phyloP scores from a whole-genome alignment of 1,140 invertebrate species.

The Pseudomyrmex dendroicus region DNA sequence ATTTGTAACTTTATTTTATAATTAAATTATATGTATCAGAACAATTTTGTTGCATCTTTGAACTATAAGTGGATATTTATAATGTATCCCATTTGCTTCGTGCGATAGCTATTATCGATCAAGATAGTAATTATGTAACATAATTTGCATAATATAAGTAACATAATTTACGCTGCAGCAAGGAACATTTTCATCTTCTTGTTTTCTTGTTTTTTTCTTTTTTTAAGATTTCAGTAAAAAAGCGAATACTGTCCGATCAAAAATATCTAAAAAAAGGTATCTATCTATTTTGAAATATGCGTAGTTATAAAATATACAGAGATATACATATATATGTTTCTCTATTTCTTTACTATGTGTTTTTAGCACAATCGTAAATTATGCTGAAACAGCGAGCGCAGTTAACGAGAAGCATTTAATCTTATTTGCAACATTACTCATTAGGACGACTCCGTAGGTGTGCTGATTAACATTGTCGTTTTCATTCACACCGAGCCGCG shows the following conservation, averaged over 20 bases:
- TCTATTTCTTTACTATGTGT: neutral
- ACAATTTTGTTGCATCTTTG: no score
- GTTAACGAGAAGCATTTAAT: conserved; percentile 11
- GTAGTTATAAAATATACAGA: no score
- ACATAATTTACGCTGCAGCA: neutral
- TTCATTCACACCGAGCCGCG: neutral
- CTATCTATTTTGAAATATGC: no score
- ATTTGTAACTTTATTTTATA: neutral
- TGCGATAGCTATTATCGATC: neutral
- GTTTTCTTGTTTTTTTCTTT: no score
- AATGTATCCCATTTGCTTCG: neutral
- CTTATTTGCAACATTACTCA: neutral
- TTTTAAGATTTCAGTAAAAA: no score
- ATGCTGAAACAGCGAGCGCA: neutral
- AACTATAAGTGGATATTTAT: neutral
- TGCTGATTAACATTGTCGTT: neutral
- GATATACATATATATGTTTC: no score
- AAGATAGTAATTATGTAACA: neutral
- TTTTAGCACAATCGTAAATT: neutral
- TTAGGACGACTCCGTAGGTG: neutral
- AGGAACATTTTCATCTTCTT: neutral
- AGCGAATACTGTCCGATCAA: no score
- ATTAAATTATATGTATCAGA: neutral
- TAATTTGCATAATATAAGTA: conserved; percentile 8
- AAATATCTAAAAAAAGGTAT: no score